Conservation (phyloP, 2,797 vertebrate species). For the Antennarius maculatus region DNA sequence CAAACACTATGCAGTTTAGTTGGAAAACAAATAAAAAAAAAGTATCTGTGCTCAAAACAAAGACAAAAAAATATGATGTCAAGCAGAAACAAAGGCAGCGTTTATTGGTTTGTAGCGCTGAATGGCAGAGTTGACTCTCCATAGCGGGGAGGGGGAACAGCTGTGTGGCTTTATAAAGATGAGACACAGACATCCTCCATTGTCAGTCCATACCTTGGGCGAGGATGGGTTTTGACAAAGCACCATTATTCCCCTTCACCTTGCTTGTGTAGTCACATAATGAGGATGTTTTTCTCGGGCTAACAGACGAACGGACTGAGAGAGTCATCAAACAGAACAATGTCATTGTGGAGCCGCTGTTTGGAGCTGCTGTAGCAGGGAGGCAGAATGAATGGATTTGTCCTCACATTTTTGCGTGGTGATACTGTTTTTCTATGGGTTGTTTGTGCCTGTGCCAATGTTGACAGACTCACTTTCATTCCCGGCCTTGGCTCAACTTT, state of each 20-base stretch:
- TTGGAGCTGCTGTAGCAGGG: constrained; percentile 39
- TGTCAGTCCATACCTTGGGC: constrained; percentile 78
- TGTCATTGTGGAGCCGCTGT: constrained; percentile 52
- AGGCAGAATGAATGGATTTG: constrained; percentile 67
- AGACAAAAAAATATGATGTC: constrained; percentile 75
- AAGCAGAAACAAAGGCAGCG: constrained; percentile 74
- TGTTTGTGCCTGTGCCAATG: constrained; percentile 71
- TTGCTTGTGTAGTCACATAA: constrained; percentile 74
- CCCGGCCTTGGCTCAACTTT: constrained; percentile 56
- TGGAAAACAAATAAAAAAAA: constrained; percentile 57
- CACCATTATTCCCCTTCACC: constrained; percentile 80
- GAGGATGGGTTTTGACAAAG: constrained; percentile 73
- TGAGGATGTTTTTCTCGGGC: constrained; percentile 61
- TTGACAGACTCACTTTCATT: constrained; percentile 66
- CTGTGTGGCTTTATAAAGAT: constrained; percentile 79
- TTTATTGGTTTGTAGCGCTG: constrained; percentile 74
- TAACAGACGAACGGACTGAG: constrained; percentile 50
- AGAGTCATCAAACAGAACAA: constrained; percentile 62
- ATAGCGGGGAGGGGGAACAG: constrained; percentile 63
- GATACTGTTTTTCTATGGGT: constrained; percentile 61
- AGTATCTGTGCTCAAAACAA: constrained; percentile 59
- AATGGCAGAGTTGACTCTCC: constrained; percentile 77
- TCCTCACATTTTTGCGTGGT: constrained; percentile 49
- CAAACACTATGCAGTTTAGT: constrained; percentile 21
- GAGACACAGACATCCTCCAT: constrained; percentile 67